These are phyloP conservation scores for Ardeotis arabs DNA, from an alignment of 2,113 vertebrate species.

Conservation along the genomic window DNA sequence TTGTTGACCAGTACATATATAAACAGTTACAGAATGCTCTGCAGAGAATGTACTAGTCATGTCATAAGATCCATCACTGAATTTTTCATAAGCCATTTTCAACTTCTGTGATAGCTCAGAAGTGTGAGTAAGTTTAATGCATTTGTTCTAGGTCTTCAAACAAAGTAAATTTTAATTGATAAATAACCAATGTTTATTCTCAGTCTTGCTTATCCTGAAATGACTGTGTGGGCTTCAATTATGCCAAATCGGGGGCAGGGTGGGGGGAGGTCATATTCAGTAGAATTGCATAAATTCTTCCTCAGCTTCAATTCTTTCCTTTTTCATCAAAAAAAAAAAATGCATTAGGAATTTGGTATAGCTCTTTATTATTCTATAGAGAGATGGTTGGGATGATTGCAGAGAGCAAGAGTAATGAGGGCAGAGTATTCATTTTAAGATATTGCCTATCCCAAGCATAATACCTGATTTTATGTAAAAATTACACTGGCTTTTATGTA, in stretches of 20 bases:
- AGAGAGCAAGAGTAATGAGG: background rate
- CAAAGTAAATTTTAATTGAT: background rate
- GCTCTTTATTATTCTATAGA: background rate
- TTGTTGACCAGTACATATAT: background rate
- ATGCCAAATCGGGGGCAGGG: background rate
- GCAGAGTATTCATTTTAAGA: background rate
- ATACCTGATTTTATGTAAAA: background rate
- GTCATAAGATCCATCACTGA: background rate
- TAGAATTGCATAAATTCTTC: background rate
- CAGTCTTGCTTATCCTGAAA: background rate
- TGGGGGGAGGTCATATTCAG: background rate
- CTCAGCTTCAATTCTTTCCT: background rate
- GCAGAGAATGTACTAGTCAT: background rate
- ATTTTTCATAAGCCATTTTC: background rate
- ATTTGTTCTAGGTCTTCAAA: background rate
- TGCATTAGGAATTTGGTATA: background rate
- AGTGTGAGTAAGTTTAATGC: background rate
- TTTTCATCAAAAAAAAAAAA: background rate
- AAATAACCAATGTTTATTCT: background rate
- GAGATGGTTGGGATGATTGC: background rate
- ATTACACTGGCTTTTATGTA: background rate
- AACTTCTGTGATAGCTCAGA: background rate
- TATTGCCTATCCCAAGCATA: background rate
- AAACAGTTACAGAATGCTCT: background rate
- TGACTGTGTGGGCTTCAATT: background rate